Evolutionary conservation across 2,888 invertebrate species (phyloP), one percentile per base, ranked within the genome.

Genomic region (Dione juno): DNA sequence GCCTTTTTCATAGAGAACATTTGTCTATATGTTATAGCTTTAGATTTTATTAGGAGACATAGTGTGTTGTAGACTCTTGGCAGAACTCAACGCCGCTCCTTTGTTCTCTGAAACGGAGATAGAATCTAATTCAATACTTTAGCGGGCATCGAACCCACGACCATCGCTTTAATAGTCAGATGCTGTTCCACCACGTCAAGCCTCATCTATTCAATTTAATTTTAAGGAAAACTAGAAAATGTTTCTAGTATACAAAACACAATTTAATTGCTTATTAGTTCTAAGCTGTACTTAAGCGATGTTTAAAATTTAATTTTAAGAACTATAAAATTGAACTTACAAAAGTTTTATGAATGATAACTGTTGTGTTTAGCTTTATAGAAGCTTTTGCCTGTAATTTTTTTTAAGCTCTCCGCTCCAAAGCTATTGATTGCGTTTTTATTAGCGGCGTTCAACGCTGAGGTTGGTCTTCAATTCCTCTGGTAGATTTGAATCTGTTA

Each of bases 331-430:
- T 52, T 7, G 52, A 28, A 45, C 11, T 41, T 54, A 48, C 57
- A 52, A 54, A 54, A 40, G 53, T 57, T 66, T 68, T 66, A 67
- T 59, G 68, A 66, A 57, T 66, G 28, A 54, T 54, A 54, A 54
- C 54, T 54, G 54, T 54, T 54, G 54, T 48, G 10, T 50, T 50
- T 50, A 19, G 19, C 50, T 50, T 50, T 19, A 50, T 50, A 50
- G 50, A 19, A 50, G 19, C 19, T 21, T 50, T 19, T 11, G 19
- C 19, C 19, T 50, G 9, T 50, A 50, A 48, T 48, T 19, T 10
- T 16, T 48, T 48, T 16, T 28, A 28, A 28, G 28, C 28, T 28
- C 28, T 28, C 28, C 28, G 28, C 28, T 3, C n/a, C n/a, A n/a
- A n/a, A n/a, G n/a, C n/a, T n/a, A n/a, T n/a, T n/a, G n/a, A n/a